Evolutionary conservation across 2,113 vertebrate species (phyloP), one percentile per base, ranked within the genome.

Genomic region (Myocastor coypus): DNA sequence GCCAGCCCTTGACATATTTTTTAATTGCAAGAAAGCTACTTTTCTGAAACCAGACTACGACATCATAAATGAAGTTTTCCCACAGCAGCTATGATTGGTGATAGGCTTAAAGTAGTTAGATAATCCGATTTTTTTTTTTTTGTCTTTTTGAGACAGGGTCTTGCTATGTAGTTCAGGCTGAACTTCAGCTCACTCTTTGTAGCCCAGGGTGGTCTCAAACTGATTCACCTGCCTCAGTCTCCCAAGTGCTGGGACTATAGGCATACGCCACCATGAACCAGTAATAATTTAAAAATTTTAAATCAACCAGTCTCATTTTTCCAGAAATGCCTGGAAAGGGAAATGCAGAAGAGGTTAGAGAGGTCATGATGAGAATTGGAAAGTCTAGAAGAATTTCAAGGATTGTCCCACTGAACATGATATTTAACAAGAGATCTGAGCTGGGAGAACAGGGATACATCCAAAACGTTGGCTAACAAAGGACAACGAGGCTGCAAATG

Each of bases 11-110:
- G 46, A 46, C 46, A 46, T 46, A 46, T 46, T 46, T 84, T 85
- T 94, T 63, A 46, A 96, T 95, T 87, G 66, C 88, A n/a, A 42
- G 75, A 94, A 97, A 63, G 52, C 83, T 42, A 46, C 77, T 91
- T 69, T 81, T 52, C 46, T 89, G 34, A 68, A 81, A 20, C 16
- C 17, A 87, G 24, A 32, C 22, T 86, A 68, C 34, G 40, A 9
- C 24, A 91, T 80, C 17, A 52, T 85, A 71, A 83, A 26, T 73
- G 83, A 89, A 30, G 10, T 55, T 55, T 86, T 86, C 5, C 50
- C 57, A 30, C 46, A 26, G 8, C 26, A 68, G 26, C 30, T 16
- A 42, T 75, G 28, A 37, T 81, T 86, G 81, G 22, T 32, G 50
- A 40, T 81, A 69, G 50, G 24, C 46, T 64, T 64, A 59, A 78